Conservation (phyloP, 2,797 vertebrate genomes). For the Channa striata region DNA sequence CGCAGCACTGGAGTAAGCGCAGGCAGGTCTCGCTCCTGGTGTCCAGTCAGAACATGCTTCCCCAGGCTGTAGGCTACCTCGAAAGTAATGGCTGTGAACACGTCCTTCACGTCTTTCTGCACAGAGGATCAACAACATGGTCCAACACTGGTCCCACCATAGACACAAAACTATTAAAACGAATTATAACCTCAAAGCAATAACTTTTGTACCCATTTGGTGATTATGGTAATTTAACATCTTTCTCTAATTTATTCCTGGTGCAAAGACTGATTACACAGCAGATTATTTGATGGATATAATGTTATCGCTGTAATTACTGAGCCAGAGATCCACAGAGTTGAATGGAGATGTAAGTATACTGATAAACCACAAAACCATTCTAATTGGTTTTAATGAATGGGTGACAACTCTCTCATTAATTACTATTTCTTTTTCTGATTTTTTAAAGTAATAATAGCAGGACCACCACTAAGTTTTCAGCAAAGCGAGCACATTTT, state of each 20-base stretch:
- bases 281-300: conserved; percentile 50
- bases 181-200: conserved; percentile 33
- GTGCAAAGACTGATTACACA: conserved; percentile 39
- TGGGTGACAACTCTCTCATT: conserved; percentile 40
- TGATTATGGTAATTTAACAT: conserved; percentile 50
- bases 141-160: not conserved
- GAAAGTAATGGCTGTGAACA: conserved; percentile 94
- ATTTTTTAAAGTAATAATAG: conserved; percentile 35
- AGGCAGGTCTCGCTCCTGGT: conserved; percentile 86
- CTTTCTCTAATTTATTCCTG: conserved; percentile 47
- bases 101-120: conserved; percentile 95
- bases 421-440: conserved; percentile 7
- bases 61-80: conserved; percentile 92
- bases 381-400: conserved; percentile 31
- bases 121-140: conserved; percentile 41
- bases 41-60: conserved; percentile 81
- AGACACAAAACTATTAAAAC: conserved; percentile 10
- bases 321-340: conserved; percentile 38
- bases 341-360: conserved; percentile 30
- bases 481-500: conserved; percentile 25
- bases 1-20: conserved; percentile 91
- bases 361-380: conserved; percentile 28
- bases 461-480: conserved; percentile 11
- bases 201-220: conserved; percentile 30
- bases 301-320: conserved; percentile 37